phyloP scores from a whole-genome alignment of 2,888 invertebrate genomes.

The Drosophila basisetae region DNA sequence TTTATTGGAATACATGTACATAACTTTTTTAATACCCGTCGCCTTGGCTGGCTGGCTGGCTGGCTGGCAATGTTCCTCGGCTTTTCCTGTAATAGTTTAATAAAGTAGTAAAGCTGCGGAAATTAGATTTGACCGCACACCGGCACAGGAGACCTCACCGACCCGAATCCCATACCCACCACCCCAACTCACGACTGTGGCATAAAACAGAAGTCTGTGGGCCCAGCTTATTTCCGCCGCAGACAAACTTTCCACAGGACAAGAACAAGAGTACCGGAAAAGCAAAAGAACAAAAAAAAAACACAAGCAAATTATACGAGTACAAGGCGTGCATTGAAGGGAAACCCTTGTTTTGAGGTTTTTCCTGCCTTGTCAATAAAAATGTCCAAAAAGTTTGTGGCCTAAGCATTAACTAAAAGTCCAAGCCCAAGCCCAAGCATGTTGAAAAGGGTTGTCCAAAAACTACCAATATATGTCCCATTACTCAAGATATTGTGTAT shows the following conservation, averaged over 20 bases:
- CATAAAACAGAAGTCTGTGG: conserved; percentile 59
- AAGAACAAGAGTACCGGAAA: conserved; percentile 20
- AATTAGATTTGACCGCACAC: conserved; percentile 82
- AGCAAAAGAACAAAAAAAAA: conserved; percentile 21
- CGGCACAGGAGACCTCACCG: conserved; percentile 45
- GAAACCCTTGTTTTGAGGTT: conserved; percentile 62
- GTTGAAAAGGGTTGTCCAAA: conserved; percentile 72
- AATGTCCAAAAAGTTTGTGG: conserved; percentile 78
- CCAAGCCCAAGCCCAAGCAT: conserved; percentile 18
- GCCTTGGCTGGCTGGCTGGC: conserved; percentile 23
- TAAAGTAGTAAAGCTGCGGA: conserved; percentile 82
- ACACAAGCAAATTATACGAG: conserved; percentile 58
- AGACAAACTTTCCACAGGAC: conserved; percentile 67
- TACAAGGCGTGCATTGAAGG: conserved; percentile 28
- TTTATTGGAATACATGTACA: conserved; percentile 56
- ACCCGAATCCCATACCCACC: not conserved
- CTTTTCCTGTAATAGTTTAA: conserved; percentile 81
- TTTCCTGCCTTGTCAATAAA: conserved; percentile 76
- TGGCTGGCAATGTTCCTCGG: conserved; percentile 38
- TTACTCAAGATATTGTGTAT: conserved; percentile 2
- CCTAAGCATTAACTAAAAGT: conserved; percentile 69
- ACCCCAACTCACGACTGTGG: conserved; percentile 11
- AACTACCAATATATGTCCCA: conserved; percentile 23
- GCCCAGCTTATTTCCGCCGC: conserved; percentile 69
- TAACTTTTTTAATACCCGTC: conserved; percentile 77